phyloP scores from a whole-genome alignment of 2,113 vertebrate genomes.

The Muscicapa adusta region DNA sequence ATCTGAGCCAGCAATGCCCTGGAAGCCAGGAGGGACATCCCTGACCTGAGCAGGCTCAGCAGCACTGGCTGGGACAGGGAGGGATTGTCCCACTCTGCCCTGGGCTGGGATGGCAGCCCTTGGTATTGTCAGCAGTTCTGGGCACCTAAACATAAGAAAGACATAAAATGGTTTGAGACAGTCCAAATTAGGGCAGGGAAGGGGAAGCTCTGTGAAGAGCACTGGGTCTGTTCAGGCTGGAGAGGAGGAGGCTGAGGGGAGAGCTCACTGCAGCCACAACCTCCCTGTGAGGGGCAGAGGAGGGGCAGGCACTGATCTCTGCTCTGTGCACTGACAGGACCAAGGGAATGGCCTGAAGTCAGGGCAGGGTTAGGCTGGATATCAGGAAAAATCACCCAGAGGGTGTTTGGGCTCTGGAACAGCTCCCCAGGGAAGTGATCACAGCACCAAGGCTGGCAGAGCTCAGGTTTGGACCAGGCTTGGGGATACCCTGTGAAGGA shows the following conservation, averaged over 20 bases:
- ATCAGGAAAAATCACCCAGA: not conserved
- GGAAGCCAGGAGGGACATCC: not conserved
- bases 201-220: not conserved
- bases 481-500: not conserved
- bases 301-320: not conserved
- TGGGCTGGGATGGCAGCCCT: not conserved
- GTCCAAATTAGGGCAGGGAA: not conserved
- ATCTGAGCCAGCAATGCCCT: not conserved
- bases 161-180: not conserved
- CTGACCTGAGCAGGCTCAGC: not conserved
- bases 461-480: not conserved
- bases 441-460: not conserved
- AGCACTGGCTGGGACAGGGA: not conserved
- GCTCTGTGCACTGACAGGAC: not conserved
- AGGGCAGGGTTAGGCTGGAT: not conserved
- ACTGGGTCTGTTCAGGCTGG: not conserved
- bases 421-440: too few relatives aligned
- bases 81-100: not conserved
- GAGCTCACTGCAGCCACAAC: accelerated
- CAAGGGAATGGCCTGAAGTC: accelerated
- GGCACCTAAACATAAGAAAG: not conserved
- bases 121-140: not conserved
- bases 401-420: not conserved
- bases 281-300: not conserved
- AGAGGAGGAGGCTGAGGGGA: not conserved